These are phyloP conservation scores for Otocyon megalotis DNA, from an alignment of 2,113 vertebrate genomes.

Conservation along the genomic window DNA sequence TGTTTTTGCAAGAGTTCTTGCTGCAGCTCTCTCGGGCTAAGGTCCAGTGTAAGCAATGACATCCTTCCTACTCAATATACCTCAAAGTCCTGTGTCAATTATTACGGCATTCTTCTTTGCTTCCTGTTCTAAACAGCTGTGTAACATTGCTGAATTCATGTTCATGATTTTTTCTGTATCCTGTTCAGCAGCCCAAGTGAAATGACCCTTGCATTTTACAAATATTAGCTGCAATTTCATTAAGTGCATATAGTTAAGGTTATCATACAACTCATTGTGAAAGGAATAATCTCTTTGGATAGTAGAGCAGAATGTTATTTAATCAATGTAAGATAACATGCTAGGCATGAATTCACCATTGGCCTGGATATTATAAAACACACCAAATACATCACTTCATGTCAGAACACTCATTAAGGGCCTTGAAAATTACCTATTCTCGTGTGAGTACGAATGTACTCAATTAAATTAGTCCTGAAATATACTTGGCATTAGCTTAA, in stretches of 20 bases:
- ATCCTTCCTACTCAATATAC: conserved; percentile 55
- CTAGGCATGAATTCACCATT: conserved; percentile 32
- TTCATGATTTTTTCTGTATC: background rate
- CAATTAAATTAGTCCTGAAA: conserved; percentile 1
- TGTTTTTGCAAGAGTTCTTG: conserved; percentile 40
- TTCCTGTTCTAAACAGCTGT: conserved; percentile 68
- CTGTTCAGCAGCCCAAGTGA: background rate
- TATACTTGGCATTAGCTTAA: conserved; percentile 6
- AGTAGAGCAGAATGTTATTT: background rate
- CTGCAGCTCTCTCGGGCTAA: background rate
- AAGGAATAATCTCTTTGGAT: conserved; percentile 20
- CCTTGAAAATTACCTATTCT: conserved; percentile 49
- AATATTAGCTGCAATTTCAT: background rate
- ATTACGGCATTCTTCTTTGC: conserved; percentile 56
- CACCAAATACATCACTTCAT: conserved; percentile 27
- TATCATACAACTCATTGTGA: background rate
- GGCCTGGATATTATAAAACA: conserved; percentile 39
- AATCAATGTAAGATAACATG: background rate
- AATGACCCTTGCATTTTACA: background rate
- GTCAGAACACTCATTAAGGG: conserved; percentile 33
- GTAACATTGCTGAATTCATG: conserved; percentile 39
- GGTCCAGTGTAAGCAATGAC: conserved; percentile 60
- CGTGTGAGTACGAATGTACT: background rate
- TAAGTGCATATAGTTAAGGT: background rate
- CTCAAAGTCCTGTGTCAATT: conserved; percentile 22